Percentiles rank a stretch among this genome's conserved stretches.
Conservation (phyloP, 2,113 vertebrate genomes). For the Quiscalus mexicanus region DNA sequence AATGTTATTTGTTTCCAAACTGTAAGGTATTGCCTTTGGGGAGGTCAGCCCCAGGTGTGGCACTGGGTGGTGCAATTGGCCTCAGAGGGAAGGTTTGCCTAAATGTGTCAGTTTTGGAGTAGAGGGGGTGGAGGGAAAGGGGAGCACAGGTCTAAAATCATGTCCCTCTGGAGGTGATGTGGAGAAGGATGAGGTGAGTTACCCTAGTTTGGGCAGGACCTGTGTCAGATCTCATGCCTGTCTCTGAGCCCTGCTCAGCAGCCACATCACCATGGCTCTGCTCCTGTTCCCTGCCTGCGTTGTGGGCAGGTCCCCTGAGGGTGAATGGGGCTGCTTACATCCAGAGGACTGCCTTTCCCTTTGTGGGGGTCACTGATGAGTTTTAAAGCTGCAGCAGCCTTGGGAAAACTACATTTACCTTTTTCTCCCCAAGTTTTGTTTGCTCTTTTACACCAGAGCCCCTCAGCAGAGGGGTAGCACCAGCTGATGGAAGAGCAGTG, state of each 20-base stretch:
- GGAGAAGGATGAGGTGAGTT: background rate
- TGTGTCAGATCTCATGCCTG: background rate
- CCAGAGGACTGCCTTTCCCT: background rate
- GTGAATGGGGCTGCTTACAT: background rate
- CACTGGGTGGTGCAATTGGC: background rate
- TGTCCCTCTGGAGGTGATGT: background rate
- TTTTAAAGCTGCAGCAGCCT: background rate
- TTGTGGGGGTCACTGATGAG: background rate
- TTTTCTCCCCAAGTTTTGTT: background rate
- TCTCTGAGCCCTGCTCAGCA: background rate
- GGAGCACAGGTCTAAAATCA: background rate
- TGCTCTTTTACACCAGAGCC: background rate
- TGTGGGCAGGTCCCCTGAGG: background rate
- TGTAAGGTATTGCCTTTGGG: background rate
- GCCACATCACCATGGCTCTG: accelerated
- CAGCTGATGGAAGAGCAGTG: background rate
- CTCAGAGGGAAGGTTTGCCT: background rate
- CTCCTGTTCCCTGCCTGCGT: background rate
- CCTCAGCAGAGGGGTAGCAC: accelerated
- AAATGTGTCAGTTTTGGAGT: accelerated
- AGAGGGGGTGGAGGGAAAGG: background rate
- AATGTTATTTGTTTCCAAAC: background rate
- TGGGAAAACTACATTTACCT: background rate
- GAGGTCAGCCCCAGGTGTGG: background rate
- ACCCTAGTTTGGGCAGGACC: background rate